Base-by-base conservation (phyloP, 2,797 vertebrate species). In the Sebastes hubbsi region DNA sequence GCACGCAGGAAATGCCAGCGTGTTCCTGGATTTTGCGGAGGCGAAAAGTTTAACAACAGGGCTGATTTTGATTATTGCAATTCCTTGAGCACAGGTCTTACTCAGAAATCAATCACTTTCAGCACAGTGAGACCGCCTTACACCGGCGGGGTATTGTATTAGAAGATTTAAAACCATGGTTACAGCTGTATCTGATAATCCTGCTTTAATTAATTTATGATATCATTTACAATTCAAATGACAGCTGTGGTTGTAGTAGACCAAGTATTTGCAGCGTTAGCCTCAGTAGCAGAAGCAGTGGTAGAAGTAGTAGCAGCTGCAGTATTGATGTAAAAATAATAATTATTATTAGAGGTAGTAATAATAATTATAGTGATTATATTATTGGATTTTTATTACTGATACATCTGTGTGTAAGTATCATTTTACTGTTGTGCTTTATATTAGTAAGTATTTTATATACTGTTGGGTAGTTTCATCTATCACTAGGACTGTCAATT, bases 51-150 rank as follows among this genome's bases (percentile, higher is more conserved):
- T 13, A 72, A 78, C 38, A 59, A 71, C 42, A 10, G 25, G 69
- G 22, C 18, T 76, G 62, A 76, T 78, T 78, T 81, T 66, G 42
- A 77, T 65, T 75, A 46, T 61, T 63, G 42, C 25, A 49, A 46
- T 60, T 75, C 49, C 63, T 81, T 20, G 8, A 73, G 36, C 38
- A 22, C 27, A 11, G 68, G 59, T 66, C 56, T 78, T 29, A 68
- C 60, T 56, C 65, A 64, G 24, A 65, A 81, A 80, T 88, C 67
- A 72, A 61, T 72, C 73, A 58, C n/a, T 65, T 66, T 46, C 22
- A 38, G 61, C 8, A 2, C 22, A 30, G 63, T 11, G 36, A 30
- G 70, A 36, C 62, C 36, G 36, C 58, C 55, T 52, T 64, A 62
- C 29, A 36, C 32, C 9, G 10, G 6, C 1, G 5, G 63, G 12